Evolutionary conservation across 2,797 vertebrate genomes (phyloP), one percentile per base, ranked within the genome.

Genomic region (Semaprochilodus insignis): DNA sequence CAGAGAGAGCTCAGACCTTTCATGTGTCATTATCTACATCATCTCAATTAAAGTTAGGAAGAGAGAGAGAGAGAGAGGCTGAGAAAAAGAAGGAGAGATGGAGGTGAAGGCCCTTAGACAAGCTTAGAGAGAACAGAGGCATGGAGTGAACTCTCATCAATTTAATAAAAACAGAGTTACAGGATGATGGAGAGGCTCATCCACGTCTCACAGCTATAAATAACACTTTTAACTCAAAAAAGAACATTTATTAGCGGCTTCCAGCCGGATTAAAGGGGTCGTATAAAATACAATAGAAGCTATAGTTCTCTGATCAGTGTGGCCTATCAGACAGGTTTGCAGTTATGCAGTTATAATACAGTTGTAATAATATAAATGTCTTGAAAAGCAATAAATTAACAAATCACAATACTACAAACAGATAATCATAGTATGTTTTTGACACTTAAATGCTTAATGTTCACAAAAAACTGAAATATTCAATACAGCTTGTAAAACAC

Each of bases 1-100:
- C 25, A 59, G 19, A 59, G 54, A 62, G 19, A 70, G 25, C 11
- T 74, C 77, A 74, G n/a, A 25, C 36, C 57, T 60, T 75, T 75
- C 74, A 75, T 60, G 55, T 62, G 74, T 62, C 74, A 60, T 75
- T 75, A 75, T 75, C 74, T 60, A 31, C 74, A 75, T 75, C 74
- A 75, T 62, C 74, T 75, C 74, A 75, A 75, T 75, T 75, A 83
- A 25, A 27, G 25, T 31, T 25, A 77, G 65, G 77, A 34, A 69
- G 19, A 71, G 59, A 62, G 51, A 57, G 52, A 52, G 5, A 44
- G 63, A 65, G 52, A 52, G 5, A 44, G 63, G 63, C 40, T 40
- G 23, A 57, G 69, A 67, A 11, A 67, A 51, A 67, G 31, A 54
- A 36, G 57, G 66, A 71, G 75, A 52, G 44, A 11, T 44, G 17